Evolutionary conservation across 2,113 vertebrate genomes (phyloP).

Genomic region (Rhinichthys klamathensis): DNA sequence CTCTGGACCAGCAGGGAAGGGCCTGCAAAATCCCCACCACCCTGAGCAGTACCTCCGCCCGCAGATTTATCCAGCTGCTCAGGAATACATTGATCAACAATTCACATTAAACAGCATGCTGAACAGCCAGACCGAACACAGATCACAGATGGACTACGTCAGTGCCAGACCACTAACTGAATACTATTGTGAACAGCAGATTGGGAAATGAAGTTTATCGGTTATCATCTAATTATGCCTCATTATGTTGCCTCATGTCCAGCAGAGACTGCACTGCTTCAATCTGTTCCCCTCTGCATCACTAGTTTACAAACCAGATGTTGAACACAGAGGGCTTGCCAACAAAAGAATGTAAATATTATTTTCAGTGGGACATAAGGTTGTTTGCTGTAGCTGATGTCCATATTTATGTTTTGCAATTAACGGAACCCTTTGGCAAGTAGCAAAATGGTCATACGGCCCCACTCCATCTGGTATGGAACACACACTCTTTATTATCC

Average conservation of each 20-base stretch:
- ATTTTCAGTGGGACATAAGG: neutral
- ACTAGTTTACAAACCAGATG: neutral
- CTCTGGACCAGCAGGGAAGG: slow-evolving; percentile 38
- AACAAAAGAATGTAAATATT: slow-evolving; percentile 6
- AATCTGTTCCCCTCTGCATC: neutral
- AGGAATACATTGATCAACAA: slow-evolving; percentile 27
- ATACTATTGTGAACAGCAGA: neutral
- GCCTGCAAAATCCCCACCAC: slow-evolving; percentile 12
- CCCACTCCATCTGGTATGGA: too few species aligned
- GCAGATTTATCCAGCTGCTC: slow-evolving; percentile 30
- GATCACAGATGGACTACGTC: slow-evolving; percentile 5
- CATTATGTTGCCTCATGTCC: neutral
- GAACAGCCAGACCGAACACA: slow-evolving; percentile 23
- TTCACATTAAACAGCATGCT: slow-evolving; percentile 34
- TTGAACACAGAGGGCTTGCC: neutral
- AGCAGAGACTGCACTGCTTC: neutral
- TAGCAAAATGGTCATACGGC: too few species aligned
- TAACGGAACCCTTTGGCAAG: too few species aligned
- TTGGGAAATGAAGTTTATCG: neutral
- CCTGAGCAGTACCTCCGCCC: slow-evolving; percentile 21
- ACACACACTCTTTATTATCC: too few species aligned
- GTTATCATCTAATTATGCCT: neutral
- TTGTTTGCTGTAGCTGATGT: neutral
- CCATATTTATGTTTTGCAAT: slow-evolving; percentile 11
- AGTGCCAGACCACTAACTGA: neutral